Evolutionary conservation across 2,888 invertebrate species (phyloP).

Genomic region (Periphyllus acericola): DNA sequence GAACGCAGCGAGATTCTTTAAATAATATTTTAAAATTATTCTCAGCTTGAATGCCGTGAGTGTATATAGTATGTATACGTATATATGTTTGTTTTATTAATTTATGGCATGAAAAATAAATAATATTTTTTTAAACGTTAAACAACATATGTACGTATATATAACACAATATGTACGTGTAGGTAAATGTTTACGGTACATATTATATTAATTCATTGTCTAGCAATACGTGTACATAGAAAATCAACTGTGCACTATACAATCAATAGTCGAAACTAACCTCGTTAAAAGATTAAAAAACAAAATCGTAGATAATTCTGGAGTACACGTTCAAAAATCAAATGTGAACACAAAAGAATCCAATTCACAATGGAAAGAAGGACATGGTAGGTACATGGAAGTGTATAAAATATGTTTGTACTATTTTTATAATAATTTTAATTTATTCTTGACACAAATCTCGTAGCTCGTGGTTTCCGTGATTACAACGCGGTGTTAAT

Average conservation of each 20-base stretch:
- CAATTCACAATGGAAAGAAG: constrained; percentile 22
- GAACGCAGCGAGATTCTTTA: no score
- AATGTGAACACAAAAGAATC: constrained; percentile 6
- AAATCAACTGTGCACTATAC: background rate
- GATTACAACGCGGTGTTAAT: background rate
- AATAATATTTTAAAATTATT: no score
- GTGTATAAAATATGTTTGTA: background rate
- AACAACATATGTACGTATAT: background rate
- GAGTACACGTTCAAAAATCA: constrained; percentile 6
- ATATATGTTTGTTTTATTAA: no score
- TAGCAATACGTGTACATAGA: background rate
- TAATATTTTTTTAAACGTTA: no score
- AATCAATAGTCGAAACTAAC: constrained; percentile 2
- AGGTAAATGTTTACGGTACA: constrained; percentile 15
- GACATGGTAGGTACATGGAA: background rate
- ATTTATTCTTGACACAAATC: constrained; percentile 25
- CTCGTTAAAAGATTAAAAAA: constrained; percentile 26
- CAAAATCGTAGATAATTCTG: background rate
- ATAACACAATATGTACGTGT: background rate
- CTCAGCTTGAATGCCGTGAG: no score
- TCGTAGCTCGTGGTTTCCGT: background rate
- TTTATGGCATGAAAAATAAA: no score
- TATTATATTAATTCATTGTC: background rate
- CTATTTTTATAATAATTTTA: background rate
- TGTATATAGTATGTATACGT: no score